phyloP scores from a whole-genome alignment of 2,113 vertebrate species.

The Pycnonotus jocosus region DNA sequence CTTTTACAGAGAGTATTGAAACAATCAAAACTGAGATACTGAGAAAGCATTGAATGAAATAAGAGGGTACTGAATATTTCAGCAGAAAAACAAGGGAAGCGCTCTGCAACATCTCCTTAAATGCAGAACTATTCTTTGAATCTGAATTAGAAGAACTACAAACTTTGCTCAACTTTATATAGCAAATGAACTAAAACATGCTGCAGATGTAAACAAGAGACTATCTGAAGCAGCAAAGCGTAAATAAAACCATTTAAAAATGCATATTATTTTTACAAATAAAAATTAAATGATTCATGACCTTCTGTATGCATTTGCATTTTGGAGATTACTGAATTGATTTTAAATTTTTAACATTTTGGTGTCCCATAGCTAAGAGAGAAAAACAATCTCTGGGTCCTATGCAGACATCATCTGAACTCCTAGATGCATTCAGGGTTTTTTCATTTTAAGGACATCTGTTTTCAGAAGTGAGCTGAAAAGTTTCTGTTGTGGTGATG shows the following conservation, averaged over 20 bases:
- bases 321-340: background rate
- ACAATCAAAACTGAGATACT: background rate
- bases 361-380: background rate
- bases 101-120: background rate
- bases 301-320: background rate
- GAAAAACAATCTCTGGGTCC: background rate
- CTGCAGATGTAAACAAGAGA: background rate
- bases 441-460: background rate
- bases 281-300: background rate
- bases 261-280: background rate
- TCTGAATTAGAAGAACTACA: background rate
- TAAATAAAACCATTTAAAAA: background rate
- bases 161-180: background rate
- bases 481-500: background rate
- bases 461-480: background rate
- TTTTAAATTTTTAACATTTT: background rate
- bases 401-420: background rate
- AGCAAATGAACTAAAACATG: background rate
- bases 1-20: background rate
- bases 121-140: background rate
- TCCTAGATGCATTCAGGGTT: background rate
- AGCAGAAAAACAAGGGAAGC: background rate
- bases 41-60: background rate
- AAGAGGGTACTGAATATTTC: background rate
- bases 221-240: background rate